A percentile compares a stretch with the other conserved stretches of the same genome.
Conservation (phyloP, 2,888 invertebrate genomes). For the Cheilosia vernalis region DNA sequence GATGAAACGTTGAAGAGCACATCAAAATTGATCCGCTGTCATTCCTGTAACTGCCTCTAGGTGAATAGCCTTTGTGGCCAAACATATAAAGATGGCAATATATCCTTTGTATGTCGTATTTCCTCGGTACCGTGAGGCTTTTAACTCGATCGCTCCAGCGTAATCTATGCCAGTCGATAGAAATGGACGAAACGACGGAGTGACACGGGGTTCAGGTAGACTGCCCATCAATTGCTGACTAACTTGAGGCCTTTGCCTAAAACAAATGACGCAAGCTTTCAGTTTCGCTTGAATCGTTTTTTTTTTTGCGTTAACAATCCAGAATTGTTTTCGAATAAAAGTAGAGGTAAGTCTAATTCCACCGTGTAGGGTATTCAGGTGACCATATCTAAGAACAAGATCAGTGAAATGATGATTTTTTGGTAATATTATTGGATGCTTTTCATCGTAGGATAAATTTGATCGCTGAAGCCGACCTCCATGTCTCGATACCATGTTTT, state of each 20-base stretch:
- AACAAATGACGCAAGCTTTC: constrained; percentile 37
- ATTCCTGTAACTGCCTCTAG: constrained; percentile 56
- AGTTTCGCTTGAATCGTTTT: constrained; percentile 4
- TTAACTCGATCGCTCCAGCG: constrained; percentile 48
- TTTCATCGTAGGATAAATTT: too few species aligned
- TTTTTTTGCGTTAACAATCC: constrained; percentile 1
- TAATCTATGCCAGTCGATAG: constrained; percentile 53
- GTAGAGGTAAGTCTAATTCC: neutral
- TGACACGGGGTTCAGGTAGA: constrained; percentile 36
- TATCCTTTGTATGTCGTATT: constrained; percentile 53
- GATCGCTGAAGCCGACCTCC: too few species aligned
- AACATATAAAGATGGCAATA: constrained; percentile 55
- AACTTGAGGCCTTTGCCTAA: constrained; percentile 35
- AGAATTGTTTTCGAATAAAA: constrained; percentile 3
- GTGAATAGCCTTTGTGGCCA: constrained; percentile 63
- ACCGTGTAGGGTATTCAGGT: neutral
- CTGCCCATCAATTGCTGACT: constrained; percentile 57
- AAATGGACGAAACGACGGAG: constrained; percentile 42
- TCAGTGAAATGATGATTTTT: too few species aligned
- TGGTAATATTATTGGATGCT: too few species aligned
- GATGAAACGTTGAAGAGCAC: constrained; percentile 53
- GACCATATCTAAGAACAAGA: too few species aligned
- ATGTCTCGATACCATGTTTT: too few species aligned
- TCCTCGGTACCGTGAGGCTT: constrained; percentile 38
- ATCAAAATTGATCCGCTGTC: constrained; percentile 34